phyloP scores from a whole-genome alignment of 1,140 invertebrate species.

The Lucilia cuprina region DNA sequence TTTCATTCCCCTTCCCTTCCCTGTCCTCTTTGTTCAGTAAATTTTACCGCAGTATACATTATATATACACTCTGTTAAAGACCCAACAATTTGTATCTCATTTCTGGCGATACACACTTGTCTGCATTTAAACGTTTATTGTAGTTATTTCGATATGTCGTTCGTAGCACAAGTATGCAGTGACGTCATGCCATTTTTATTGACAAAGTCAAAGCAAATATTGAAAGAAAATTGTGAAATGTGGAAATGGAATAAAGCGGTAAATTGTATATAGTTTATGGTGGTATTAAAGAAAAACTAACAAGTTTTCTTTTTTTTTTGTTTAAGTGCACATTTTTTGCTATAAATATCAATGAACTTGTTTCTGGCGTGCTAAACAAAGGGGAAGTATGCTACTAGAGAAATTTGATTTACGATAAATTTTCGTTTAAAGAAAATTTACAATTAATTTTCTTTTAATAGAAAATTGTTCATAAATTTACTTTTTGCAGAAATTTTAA shows the following conservation, averaged over 20 bases:
- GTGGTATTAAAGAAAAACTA: not conserved
- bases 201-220: not conserved
- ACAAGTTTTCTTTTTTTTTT: not conserved
- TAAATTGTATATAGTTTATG: not conserved
- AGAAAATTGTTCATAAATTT: too few species aligned
- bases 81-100: not conserved
- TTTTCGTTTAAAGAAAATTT: too few species aligned
- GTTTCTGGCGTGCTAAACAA: not conserved
- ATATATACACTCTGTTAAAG: not conserved
- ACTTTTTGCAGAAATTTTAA: too few species aligned
- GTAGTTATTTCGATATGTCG: too few species aligned
- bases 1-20: not conserved
- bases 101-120: not conserved
- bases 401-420: too few species aligned
- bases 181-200: not conserved
- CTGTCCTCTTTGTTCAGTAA: not conserved
- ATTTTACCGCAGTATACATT: not conserved
- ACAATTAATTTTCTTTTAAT: too few species aligned
- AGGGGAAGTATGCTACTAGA: not conserved
- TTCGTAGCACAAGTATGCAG: not conserved
- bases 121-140: not conserved
- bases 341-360: conserved; percentile 6
- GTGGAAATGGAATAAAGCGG: not conserved
- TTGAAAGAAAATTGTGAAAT: not conserved
- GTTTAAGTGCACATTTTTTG: not conserved